These are phyloP conservation scores for Brienomyrus brachyistius DNA, from an alignment of 2,113 vertebrate species.

Conservation along the genomic window DNA sequence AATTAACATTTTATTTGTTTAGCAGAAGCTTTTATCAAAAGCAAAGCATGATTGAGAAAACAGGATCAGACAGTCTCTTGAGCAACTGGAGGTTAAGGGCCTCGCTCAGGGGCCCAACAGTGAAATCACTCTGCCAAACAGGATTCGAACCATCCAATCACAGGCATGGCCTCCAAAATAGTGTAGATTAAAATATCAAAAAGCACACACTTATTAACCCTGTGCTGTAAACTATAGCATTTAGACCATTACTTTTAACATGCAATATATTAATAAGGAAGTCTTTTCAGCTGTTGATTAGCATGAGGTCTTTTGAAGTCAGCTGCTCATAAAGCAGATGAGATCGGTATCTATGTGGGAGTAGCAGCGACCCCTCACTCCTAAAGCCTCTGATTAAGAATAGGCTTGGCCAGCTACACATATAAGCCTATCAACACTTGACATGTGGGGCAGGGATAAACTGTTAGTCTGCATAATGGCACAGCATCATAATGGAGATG, in stretches of 20 bases:
- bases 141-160: neutral
- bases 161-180: neutral
- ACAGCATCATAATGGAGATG: neutral
- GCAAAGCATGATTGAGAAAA: neutral
- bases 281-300: neutral
- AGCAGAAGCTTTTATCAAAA: neutral
- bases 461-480: neutral
- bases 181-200: neutral
- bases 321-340: neutral
- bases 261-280: neutral
- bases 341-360: neutral
- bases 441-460: constrained; percentile 1
- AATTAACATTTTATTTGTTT: neutral
- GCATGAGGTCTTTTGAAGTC: neutral
- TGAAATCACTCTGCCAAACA: neutral
- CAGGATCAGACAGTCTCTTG: neutral
- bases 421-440: constrained; percentile 11
- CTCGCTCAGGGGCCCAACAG: neutral
- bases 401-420: constrained; percentile 4
- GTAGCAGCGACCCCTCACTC: neutral
- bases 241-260: neutral
- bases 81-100: neutral
- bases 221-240: neutral
- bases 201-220: neutral
- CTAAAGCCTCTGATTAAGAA: neutral